Evolutionary conservation across 2,888 invertebrate genomes (phyloP).

Genomic region (Allygus modestus): DNA sequence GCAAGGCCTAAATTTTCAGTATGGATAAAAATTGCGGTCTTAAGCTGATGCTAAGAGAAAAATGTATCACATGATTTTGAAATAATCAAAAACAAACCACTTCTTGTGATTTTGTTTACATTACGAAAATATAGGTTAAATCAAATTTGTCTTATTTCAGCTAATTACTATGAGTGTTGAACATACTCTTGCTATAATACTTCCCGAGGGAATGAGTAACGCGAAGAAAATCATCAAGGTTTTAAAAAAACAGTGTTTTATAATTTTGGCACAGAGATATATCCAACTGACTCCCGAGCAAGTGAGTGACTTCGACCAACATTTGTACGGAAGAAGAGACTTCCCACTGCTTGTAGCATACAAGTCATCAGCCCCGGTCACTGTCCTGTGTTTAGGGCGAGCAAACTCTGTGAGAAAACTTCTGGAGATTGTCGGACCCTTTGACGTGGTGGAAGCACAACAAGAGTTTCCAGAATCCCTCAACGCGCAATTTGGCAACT

Average conservation of each 20-base stretch:
- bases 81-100: too few species aligned
- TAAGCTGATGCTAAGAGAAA: too few species aligned
- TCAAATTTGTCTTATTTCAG: too few species aligned
- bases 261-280: slow-evolving; percentile 73
- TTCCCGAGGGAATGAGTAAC: slow-evolving; percentile 41
- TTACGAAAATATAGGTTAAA: too few species aligned
- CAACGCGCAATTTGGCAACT: slow-evolving; percentile 48
- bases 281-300: slow-evolving; percentile 89
- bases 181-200: slow-evolving; percentile 39
- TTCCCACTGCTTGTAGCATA: slow-evolving; percentile 89
- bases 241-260: slow-evolving; percentile 26
- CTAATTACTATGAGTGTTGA: neutral
- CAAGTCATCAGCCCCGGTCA: slow-evolving; percentile 86
- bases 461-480: neutral
- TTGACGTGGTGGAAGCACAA: slow-evolving; percentile 34
- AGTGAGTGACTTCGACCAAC: slow-evolving; percentile 89
- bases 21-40: too few species aligned
- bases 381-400: slow-evolving; percentile 84
- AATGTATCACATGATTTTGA: too few species aligned
- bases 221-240: neutral
- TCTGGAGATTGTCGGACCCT: slow-evolving; percentile 72
- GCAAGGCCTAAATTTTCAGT: too few species aligned
- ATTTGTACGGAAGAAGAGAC: slow-evolving; percentile 84
- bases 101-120: too few species aligned
- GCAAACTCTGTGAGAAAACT: slow-evolving; percentile 85